These are phyloP conservation scores for Thymelicus lineola DNA, from an alignment of 2,888 invertebrate species.

Conservation along the genomic window DNA sequence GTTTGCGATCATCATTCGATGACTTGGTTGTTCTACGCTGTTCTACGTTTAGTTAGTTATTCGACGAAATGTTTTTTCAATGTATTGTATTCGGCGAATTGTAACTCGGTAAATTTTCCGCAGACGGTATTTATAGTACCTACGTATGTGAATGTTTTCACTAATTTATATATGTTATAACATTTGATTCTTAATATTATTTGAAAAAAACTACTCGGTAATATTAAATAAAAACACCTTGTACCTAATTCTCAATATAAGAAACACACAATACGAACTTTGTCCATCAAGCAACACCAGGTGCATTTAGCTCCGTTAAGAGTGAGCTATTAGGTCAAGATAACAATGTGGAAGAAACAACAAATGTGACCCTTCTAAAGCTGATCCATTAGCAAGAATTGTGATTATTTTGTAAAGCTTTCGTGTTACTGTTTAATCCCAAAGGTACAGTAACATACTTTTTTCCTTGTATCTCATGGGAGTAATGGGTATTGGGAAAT, in stretches of 20 bases:
- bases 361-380: conserved; percentile 28
- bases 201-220: too few species aligned
- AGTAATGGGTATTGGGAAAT: neutral
- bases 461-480: neutral
- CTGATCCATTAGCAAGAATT: conserved; percentile 34
- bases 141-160: too few species aligned
- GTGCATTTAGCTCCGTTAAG: conserved; percentile 26
- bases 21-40: too few species aligned
- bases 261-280: conserved; percentile 10
- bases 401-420: conserved; percentile 31
- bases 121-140: too few species aligned
- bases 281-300: conserved; percentile 21
- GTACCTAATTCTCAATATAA: neutral
- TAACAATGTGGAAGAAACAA: conserved; percentile 26
- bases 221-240: neutral
- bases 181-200: too few species aligned
- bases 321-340: conserved; percentile 30
- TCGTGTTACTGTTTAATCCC: conserved; percentile 13
- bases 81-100: too few species aligned
- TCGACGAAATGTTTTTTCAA: too few species aligned
- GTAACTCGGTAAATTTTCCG: too few species aligned
- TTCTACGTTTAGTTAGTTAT: too few species aligned
- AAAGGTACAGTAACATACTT: conserved; percentile 5
- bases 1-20: too few species aligned
- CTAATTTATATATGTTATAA: too few species aligned